Evolutionary conservation across 2,888 invertebrate species (phyloP), one percentile per base, ranked within the genome.

Genomic region (Acleris cristana): DNA sequence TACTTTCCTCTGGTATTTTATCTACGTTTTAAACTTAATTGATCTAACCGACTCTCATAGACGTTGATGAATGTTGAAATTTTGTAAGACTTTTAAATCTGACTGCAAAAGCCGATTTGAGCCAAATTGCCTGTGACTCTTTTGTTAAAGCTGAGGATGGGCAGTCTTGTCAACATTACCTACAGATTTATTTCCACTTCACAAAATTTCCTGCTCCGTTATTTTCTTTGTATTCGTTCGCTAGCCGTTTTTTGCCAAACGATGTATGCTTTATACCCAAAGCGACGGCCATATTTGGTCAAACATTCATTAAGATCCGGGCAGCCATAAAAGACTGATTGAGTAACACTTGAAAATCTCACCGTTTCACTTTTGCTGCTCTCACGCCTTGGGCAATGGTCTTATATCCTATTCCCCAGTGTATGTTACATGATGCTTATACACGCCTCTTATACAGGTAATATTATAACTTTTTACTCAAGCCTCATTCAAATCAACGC

Each of bases 281-380:
- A 23, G 53, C 62, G 44, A 44, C 30, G 53, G 53, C 67, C 67
- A 67, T 67, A 67, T 58, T 63, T 58, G 67, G 67, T 63, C 58
- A 67, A 58, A 57, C 67, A 67, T 67, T 63, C 67, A 67, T 67
- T 67, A 67, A 63, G 62, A 67, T 67, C 67, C 67, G 67, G 67
- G 45, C 53, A 54, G 63, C 67, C 67, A 67, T 67, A 58, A 67
- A 63, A 67, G 63, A 57, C 45, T 66, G 62, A 67, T 67, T 67
- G 67, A 67, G 67, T 67, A 67, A 67, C 67, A 67, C 48, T 58
- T 62, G 57, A 62, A 66, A 67, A 57, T 67, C 66, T 67, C 58
- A 67, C 57, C 45, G 67, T 67, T 67, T 67, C 67, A 67, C 67
- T 67, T 67, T 67, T 67, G 49, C 62, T 67, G 57, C 67, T 67